Evolutionary conservation across 2,113 vertebrate species (phyloP).

Genomic region (Cyanocitta stelleri): DNA sequence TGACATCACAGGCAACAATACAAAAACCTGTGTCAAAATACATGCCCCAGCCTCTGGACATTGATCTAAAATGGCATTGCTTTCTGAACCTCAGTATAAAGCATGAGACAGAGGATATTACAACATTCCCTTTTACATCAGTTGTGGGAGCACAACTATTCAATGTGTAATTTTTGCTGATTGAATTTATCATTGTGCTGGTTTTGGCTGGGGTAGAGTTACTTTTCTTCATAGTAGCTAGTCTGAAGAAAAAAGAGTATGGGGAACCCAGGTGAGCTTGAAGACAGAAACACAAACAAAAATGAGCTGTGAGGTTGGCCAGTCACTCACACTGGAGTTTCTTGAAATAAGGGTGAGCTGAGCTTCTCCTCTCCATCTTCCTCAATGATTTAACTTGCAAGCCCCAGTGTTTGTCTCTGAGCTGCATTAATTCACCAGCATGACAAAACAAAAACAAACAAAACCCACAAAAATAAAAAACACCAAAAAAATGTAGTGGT

Average conservation of each 20-base stretch:
- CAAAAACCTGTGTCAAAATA: background rate
- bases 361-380: background rate
- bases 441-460: background rate
- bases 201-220: background rate
- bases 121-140: background rate
- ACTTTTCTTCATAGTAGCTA: background rate
- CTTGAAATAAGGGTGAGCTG: background rate
- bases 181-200: background rate
- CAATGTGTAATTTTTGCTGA: background rate
- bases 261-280: background rate
- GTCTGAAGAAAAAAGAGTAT: background rate
- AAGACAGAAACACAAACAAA: background rate
- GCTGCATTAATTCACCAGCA: background rate
- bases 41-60: background rate
- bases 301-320: background rate
- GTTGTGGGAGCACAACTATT: background rate
- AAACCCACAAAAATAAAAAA: background rate
- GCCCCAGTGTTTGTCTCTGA: background rate
- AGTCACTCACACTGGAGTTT: background rate
- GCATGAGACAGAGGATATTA: background rate
- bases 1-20: background rate
- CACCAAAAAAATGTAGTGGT: no score
- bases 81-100: background rate
- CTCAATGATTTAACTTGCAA: background rate
- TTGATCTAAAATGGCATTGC: background rate